Percentiles rank a stretch among this genome's conserved stretches.
These are phyloP conservation scores for Rhynchotus rufescens DNA, from an alignment of 2,797 vertebrate species.

Conservation along the genomic window DNA sequence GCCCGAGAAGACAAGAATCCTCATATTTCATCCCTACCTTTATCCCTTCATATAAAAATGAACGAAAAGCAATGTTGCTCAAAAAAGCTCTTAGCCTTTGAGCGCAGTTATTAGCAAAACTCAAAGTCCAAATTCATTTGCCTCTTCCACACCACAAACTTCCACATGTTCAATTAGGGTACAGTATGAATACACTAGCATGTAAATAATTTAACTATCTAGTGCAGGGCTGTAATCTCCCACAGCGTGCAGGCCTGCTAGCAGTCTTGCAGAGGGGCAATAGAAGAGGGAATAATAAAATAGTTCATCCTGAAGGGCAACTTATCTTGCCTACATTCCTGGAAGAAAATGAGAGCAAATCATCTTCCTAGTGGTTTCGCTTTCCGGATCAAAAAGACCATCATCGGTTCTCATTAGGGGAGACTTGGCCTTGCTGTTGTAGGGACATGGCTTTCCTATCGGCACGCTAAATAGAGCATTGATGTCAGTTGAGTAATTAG, in stretches of 20 bases:
- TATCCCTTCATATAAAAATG: not conserved
- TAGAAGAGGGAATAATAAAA: not conserved
- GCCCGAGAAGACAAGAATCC: not conserved
- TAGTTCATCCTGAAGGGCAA: conserved; percentile 16
- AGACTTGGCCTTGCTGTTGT: not conserved
- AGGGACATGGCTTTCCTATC: not conserved
- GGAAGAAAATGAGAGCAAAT: conserved; percentile 15
- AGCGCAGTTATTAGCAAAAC: not conserved
- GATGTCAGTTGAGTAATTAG: not conserved
- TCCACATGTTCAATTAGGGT: not conserved
- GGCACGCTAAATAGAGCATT: not conserved
- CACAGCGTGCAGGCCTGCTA: not conserved
- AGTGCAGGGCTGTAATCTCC: not conserved
- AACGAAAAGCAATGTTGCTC: not conserved
- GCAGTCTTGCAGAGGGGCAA: not conserved
- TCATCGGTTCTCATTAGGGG: not conserved
- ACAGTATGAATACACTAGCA: not conserved
- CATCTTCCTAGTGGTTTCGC: conserved; percentile 30
- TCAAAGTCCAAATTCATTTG: not conserved
- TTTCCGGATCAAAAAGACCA: conserved; percentile 10
- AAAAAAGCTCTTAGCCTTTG: not conserved
- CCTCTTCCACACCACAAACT: not conserved
- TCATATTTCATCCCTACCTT: not conserved
- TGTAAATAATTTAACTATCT: not conserved
- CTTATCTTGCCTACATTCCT: conserved; percentile 25